A percentile compares a stretch with the other conserved stretches of the same genome.
phyloP scores from a whole-genome alignment of 2,113 vertebrate species.

The Jaculus jaculus region DNA sequence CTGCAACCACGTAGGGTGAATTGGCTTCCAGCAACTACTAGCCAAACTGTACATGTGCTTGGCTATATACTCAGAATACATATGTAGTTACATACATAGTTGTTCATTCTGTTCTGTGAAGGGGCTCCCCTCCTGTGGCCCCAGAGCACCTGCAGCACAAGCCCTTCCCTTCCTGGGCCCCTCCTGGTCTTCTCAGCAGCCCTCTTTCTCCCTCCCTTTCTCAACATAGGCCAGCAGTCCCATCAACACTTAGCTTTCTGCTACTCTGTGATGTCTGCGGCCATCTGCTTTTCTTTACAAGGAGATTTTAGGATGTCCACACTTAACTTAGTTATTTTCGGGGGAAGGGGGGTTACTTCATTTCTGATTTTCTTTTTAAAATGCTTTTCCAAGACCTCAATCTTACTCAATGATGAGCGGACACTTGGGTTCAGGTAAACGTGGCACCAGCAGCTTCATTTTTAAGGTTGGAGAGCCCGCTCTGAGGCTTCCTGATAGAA shows the following conservation, averaged over 20 bases:
- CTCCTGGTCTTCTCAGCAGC: fast-evolving
- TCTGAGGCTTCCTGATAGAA: not conserved
- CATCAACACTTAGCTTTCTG: not conserved
- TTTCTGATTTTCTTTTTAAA: not conserved
- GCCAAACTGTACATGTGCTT: fast-evolving
- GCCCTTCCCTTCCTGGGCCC: not conserved
- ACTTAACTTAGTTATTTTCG: not conserved
- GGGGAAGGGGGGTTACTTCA: not conserved
- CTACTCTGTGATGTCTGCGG: fast-evolving
- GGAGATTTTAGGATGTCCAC: not conserved
- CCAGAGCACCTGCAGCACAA: fast-evolving
- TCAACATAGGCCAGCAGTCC: not conserved
- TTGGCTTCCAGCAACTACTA: no score
- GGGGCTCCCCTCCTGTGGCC: not conserved
- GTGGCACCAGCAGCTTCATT: not conserved
- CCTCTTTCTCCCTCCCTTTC: not conserved
- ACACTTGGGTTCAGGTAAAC: not conserved
- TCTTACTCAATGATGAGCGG: not conserved
- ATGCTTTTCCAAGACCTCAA: fast-evolving
- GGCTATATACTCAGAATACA: not conserved
- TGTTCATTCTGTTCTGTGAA: not conserved
- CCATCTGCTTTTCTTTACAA: not conserved
- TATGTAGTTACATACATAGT: no score
- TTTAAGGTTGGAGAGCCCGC: not conserved
- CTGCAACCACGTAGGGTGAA: fast-evolving